A percentile compares a stretch with the other conserved stretches of the same genome.
Conservation (phyloP, 2,113 vertebrate genomes). For the Leucopsar rothschildi region DNA sequence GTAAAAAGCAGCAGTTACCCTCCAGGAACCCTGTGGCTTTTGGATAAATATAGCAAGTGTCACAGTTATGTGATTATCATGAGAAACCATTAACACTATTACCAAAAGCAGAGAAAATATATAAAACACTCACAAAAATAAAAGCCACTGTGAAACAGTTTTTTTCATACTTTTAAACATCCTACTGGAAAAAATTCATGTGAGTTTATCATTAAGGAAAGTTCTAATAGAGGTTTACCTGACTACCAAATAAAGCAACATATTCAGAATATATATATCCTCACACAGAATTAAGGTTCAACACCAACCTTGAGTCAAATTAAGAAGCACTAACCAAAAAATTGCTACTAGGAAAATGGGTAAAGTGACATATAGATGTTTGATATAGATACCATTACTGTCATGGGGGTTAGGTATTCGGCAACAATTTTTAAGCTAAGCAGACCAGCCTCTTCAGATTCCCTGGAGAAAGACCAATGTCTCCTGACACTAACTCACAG, state of each 20-base stretch:
- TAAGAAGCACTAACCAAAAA: not conserved
- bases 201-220: not conserved
- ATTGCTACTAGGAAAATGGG: not conserved
- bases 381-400: not conserved
- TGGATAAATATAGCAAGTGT: not conserved
- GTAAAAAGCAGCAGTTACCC: not conserved
- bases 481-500: not conserved
- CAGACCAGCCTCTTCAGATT: not conserved
- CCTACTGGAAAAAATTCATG: not conserved
- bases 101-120: not conserved
- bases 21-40: not conserved
- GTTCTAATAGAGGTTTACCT: not conserved
- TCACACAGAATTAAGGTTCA: not conserved
- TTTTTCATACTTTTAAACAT: not conserved
- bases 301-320: not conserved
- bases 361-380: not conserved
- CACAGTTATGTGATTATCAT: not conserved
- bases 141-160: not conserved
- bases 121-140: not conserved
- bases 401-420: not conserved
- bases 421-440: not conserved
- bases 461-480: not conserved
- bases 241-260: not conserved
- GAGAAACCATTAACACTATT: not conserved
- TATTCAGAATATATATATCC: not conserved